Evolutionary conservation across 2,113 vertebrate genomes (phyloP), one percentile per base, ranked within the genome.

Genomic region (Dermatemys mawii): DNA sequence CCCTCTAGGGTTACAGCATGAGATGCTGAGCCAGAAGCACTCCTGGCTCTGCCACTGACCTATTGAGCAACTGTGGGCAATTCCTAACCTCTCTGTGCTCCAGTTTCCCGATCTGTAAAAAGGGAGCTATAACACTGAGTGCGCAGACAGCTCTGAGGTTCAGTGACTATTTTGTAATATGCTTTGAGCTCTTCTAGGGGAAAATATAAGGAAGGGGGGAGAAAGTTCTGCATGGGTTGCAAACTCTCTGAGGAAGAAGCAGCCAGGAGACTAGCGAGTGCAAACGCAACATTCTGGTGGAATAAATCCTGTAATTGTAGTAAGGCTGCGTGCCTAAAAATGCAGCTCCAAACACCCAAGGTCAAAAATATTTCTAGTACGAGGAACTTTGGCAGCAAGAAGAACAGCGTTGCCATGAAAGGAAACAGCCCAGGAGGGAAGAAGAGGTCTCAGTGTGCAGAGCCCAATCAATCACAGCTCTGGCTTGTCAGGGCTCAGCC

Each of bases 301-400:
- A 81, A 79, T 60, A 21, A 70, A 83, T 84, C 88, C 88, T 87
- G 88, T 38, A 50, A 92, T 63, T 83, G 84, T 91, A 84, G 54
- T 81, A 70, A n/a, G 38, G 90, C 80, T 41, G 75, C 75, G 79
- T 44, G 17, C 78, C 75, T 81, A 26, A 81, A 19, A 49, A 35
- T 51, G 82, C 78, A 51, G 12, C 50, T 84, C 83, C 80, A 51
- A 51, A 80, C 67, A 53, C 83, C 85, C 48, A 80, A 81, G 41
- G 89, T 90, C 67, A 57, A 90, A 91, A 87, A 54, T 81, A 86
- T 94, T 94, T 63, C 76, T 87, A 63, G 67, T 46, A 75, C 81
- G 67, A 76, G 54, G 90, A 78, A 27, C 54, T 79, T 79, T 41
- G 44, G 57, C 38, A 48, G 27, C 41, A 17, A 50, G 46, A n/a